Percentiles rank a stretch among this genome's conserved stretches.
phyloP scores from a whole-genome alignment of 2,888 invertebrate species.

The Dasysyrphus tricinctus region DNA sequence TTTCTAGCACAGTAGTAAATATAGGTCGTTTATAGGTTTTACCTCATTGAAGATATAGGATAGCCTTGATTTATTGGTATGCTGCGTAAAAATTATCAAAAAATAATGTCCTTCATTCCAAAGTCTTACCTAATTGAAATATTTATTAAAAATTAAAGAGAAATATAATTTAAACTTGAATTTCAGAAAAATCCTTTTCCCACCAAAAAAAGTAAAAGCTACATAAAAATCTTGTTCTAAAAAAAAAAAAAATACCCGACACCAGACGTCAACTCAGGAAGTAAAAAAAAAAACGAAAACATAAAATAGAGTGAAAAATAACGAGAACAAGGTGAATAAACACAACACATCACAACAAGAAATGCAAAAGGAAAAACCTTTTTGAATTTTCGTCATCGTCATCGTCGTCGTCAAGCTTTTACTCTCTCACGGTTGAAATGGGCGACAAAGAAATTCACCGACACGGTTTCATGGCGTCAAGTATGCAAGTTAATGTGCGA shows the following conservation, averaged over 20 bases:
- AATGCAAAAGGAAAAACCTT: slow-evolving; percentile 19
- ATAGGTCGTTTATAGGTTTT: too few species aligned
- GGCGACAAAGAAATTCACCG: slow-evolving; percentile 56
- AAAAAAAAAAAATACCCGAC: not conserved
- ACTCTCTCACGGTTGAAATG: slow-evolving; percentile 50
- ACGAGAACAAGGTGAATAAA: slow-evolving; percentile 10
- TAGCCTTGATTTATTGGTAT: too few species aligned
- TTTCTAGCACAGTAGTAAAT: too few species aligned
- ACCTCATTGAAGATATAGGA: too few species aligned
- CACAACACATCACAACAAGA: slow-evolving; percentile 6
- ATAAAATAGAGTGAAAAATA: slow-evolving; percentile 37
- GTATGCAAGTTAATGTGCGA: slow-evolving; percentile 69
- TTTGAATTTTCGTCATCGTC: slow-evolving; percentile 33
- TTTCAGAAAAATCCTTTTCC: slow-evolving; percentile 38
- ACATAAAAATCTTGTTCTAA: slow-evolving; percentile 36
- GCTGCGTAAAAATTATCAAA: too few species aligned
- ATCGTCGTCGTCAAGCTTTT: not conserved
- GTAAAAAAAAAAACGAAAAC: not conserved
- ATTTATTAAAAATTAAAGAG: too few species aligned
- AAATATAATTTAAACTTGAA: too few species aligned
- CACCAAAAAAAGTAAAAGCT: not conserved
- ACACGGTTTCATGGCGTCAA: slow-evolving; percentile 33
- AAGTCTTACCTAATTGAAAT: too few species aligned
- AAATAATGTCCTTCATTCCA: too few species aligned
- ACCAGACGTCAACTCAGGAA: slow-evolving; percentile 1